These are phyloP conservation scores for Echeneis naucrates DNA, from an alignment of 2,797 vertebrate genomes.

Conservation along the genomic window DNA sequence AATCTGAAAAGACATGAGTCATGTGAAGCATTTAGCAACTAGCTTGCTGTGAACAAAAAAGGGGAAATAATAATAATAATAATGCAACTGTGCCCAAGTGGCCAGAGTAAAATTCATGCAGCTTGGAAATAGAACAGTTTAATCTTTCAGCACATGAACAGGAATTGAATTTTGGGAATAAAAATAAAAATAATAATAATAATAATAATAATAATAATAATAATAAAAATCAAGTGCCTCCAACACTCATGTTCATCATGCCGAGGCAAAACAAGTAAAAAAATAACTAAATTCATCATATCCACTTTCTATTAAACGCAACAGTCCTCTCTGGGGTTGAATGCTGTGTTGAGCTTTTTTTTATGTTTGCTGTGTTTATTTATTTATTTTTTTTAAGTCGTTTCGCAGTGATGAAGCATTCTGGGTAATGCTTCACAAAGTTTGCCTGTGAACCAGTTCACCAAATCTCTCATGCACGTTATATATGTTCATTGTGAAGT, in stretches of 20 bases:
- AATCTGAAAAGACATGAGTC: neutral
- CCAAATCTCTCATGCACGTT: neutral
- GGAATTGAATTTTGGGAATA: too few species aligned
- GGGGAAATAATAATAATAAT: too few species aligned
- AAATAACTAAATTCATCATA: neutral
- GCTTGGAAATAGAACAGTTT: neutral
- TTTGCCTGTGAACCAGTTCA: neutral
- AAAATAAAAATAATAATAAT: too few species aligned
- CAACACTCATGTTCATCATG: too few species aligned
- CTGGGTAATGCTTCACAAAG: neutral
- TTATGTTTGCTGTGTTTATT: too few species aligned
- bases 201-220: too few species aligned
- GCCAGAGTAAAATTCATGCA: neutral
- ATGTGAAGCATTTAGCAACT: neutral
- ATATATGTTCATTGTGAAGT: neutral
- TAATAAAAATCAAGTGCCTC: conserved; percentile 3
- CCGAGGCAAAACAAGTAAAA: too few species aligned
- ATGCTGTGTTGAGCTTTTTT: neutral
- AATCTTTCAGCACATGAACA: neutral
- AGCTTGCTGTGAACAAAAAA: neutral
- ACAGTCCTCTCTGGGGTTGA: neutral
- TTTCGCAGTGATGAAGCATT: neutral
- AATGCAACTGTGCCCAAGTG: neutral
- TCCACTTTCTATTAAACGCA: neutral
- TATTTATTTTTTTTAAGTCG: too few species aligned